Evolutionary conservation across 2,888 invertebrate genomes (phyloP), one percentile per base, ranked within the genome.

Genomic region (Rotaria macrura): DNA sequence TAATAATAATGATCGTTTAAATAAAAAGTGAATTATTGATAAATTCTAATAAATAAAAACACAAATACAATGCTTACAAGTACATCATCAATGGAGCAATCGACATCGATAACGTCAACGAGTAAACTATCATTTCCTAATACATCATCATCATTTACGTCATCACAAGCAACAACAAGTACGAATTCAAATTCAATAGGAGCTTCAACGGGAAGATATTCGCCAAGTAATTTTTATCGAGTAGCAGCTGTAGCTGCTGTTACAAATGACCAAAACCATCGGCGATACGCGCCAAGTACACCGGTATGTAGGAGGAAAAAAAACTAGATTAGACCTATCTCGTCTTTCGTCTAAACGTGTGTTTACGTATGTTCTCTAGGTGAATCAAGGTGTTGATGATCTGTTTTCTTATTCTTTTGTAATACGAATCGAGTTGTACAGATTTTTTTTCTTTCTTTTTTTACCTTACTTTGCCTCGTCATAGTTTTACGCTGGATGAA

Each of bases 211-310:
- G 79, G 43, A n/a, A 25, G 79, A 79, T 43, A 79, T 79, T 79
- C 79, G n/a, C 43, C 79, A 43, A 79, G 43, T 43, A 79, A 79
- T 79, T 43, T 79, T 43, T 79, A 79, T 79, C 40, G 79, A 25
- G 79, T 43, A n/a, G 79, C 79, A 17, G 79, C 79, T n/a, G 79
- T 43, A 23, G 79, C 40, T 12, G 79, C 43, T n/a, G 65, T 29
- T 17, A 34, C 34, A 5, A 34, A 17, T 34, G 65, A 65, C 5
- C 34, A 34, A 20, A 43, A 79, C 43, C 43, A 43, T 79, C 79
- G 79, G 5, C 79, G 79, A 79, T 79, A 79, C 34, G 43, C 43
- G 79, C 79, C 79, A 79, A 25, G 43, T 34, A 43, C 79, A 43
- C 43, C 79, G 79, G 79, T 79, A 65, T 20, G 65, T 65, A 34